Conservation (phyloP, 2,888 invertebrate genomes). For the Macroteleia sp. region DNA sequence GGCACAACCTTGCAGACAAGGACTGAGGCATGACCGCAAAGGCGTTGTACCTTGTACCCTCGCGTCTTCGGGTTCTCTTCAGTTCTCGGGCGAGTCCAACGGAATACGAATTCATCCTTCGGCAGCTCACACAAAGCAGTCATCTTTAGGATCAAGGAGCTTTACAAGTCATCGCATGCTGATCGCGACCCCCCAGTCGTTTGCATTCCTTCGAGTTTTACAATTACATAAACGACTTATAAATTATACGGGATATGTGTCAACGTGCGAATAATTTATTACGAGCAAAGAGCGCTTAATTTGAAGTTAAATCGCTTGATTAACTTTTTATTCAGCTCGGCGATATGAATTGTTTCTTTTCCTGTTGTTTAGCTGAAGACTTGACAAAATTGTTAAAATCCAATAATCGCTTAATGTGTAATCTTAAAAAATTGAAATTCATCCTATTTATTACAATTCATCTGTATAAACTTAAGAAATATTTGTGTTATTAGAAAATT, state of each 20-base stretch:
- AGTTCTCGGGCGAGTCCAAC: conserved; percentile 20
- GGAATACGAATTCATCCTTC: conserved; percentile 54
- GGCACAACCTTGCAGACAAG: conserved; percentile 53
- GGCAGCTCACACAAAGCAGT: conserved; percentile 33
- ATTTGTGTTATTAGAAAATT: no score
- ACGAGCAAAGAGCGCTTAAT: conserved; percentile 13
- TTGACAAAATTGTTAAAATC: no score
- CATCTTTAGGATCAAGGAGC: conserved; percentile 50
- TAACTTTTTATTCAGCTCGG: conserved; percentile 41
- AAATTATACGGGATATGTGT: conserved; percentile 53
- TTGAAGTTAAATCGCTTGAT: conserved; percentile 30
- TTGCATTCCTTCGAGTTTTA: conserved; percentile 47
- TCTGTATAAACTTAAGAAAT: no score
- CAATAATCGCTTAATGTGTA: no score
- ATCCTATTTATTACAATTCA: no score
- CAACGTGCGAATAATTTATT: conserved; percentile 29
- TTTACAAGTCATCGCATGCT: conserved; percentile 50
- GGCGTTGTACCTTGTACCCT: conserved; percentile 43
- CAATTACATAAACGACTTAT: conserved; percentile 49
- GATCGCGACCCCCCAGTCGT: conserved; percentile 22
- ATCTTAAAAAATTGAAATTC: no score
- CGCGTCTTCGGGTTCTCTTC: no score
- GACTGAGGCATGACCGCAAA: conserved; percentile 41
- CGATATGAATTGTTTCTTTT: no score
- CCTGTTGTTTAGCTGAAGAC: no score